Base-by-base conservation (phyloP, 2,113 vertebrate species). In the Silurus meridionalis region DNA sequence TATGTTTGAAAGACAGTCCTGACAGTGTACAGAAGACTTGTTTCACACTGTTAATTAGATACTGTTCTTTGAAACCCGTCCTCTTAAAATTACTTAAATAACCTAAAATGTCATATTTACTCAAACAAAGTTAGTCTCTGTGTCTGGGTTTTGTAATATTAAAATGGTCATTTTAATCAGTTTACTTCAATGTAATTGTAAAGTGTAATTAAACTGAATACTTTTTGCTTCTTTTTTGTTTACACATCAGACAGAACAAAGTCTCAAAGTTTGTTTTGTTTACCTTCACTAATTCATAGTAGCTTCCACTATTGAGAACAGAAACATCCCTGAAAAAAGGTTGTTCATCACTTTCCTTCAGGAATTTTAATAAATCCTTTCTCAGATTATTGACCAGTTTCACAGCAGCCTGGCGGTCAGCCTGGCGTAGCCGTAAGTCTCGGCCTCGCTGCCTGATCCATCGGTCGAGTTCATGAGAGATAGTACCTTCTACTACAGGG, bases 221-320 rank as follows among this genome's bases (percentile, higher is more conserved):
- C 37, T 11, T 50, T 21, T 57, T 6, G 0, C 1, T 53, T n/a
- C 5, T 52, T 1, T 52, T 75, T n/a, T 11, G 8, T 4, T 55
- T 25, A 28, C 14, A 79, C 15, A 5, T 23, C 13, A 81, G 8
- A 21, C 52, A n/a, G 28, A 17, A 67, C 72, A n/a, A 21, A 14
- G 46, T 78, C 6, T 15, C 14, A 46, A 46, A 17, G 9, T 37
- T 69, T 52, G 52, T 52, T 46, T 19, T 2, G 5, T 25, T n/a
- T 87, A 92, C 94, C 94, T 94, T 93, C 5, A 93, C 92, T 48
- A 86, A 91, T 86, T 94, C 93, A 71, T 92, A 93, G 89, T 93
- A 93, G 86, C 92, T 93, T n/a, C 93, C 93, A 0, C 86, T 91
- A 69, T n/a, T 93, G 87, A 94, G 89, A 85, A 91, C 86, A 1